Conservation (phyloP, 2,113 vertebrate genomes). For the Nesoenas mayeri region DNA sequence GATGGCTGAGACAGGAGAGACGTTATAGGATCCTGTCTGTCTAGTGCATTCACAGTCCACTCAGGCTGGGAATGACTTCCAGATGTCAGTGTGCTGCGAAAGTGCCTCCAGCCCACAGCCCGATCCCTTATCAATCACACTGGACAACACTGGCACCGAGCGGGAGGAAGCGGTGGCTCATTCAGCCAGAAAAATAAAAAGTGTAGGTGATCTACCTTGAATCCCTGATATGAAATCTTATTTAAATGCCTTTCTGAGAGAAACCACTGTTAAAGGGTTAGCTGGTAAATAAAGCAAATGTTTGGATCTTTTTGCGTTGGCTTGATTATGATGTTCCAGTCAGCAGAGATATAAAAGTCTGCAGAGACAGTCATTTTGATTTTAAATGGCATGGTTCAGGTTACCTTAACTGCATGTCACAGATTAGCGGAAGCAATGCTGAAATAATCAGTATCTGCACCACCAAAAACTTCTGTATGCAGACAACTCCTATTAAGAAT, state of each 20-base stretch:
- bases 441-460: background rate
- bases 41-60: conserved; percentile 44
- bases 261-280: background rate
- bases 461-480: background rate
- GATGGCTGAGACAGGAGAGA: conserved; percentile 72
- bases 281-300: background rate
- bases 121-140: conserved; percentile 32
- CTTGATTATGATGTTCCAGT: background rate
- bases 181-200: background rate
- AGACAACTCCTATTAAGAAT: background rate
- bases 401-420: background rate
- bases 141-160: conserved; percentile 48
- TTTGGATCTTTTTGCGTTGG: background rate
- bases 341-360: background rate
- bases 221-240: background rate
- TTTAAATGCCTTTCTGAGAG: background rate
- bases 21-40: conserved; percentile 38
- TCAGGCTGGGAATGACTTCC: conserved; percentile 79
- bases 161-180: background rate
- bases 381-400: background rate
- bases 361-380: background rate
- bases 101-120: conserved; percentile 29
- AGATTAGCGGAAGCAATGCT: background rate
- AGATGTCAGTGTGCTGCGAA: conserved; percentile 79
- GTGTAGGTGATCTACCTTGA: background rate